Evolutionary conservation across 2,113 vertebrate species (phyloP).

Genomic region (Tragulus kanchil): DNA sequence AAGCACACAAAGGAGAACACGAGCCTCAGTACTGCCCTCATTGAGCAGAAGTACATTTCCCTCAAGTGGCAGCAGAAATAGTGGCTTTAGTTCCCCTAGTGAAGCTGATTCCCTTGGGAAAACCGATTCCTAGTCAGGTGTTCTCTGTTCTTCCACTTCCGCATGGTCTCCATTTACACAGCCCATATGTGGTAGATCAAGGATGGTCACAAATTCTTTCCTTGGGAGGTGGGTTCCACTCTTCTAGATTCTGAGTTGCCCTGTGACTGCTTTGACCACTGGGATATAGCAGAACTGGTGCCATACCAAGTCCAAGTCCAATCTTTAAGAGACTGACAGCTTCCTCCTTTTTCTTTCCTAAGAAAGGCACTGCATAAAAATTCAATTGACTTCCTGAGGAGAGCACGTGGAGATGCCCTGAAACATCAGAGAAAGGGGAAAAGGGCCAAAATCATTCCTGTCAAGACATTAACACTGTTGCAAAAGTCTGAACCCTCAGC

Average conservation of each 20-base stretch:
- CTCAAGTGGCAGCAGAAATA: slow-evolving; percentile 9
- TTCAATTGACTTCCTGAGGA: not conserved
- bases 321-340: not conserved
- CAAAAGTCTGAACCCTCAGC: not conserved
- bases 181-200: not conserved
- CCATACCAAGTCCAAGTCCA: not conserved
- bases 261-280: not conserved
- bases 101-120: not conserved
- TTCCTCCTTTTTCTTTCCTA: slow-evolving; percentile 13
- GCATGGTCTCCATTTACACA: not conserved
- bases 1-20: not conserved
- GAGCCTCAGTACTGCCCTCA: not conserved
- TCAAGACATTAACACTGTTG: not conserved
- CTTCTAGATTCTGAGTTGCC: not conserved
- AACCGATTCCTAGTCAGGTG: not conserved
- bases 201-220: not conserved
- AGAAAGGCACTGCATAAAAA: not conserved
- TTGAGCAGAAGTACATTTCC: slow-evolving; percentile 38
- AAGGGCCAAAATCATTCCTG: not conserved
- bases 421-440: not conserved
- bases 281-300: not conserved
- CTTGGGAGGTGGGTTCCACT: not conserved
- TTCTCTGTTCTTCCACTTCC: not conserved
- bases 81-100: not conserved
- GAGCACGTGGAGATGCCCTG: not conserved